Base-by-base conservation (phyloP, 2,113 vertebrate genomes). In the Gymnarchus niloticus region DNA sequence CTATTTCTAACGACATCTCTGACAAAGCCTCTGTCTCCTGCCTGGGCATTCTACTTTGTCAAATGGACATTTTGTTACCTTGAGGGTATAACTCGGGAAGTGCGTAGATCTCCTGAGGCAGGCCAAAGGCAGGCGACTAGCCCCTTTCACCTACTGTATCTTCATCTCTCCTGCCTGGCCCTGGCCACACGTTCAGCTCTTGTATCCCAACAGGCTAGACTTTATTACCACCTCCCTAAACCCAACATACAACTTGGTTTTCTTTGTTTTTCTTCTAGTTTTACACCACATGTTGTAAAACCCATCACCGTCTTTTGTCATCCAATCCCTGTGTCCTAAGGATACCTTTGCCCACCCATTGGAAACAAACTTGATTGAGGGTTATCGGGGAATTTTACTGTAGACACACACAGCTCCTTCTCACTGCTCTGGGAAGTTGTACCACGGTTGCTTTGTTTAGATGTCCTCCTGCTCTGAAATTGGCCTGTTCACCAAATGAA, bases 401-500 rank as follows among this genome's bases (percentile, higher is more conserved):
- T 37, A 37, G 48, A 51, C 21, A 8, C 46, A 14, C 37, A n/a
- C 73, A 54, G 48, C 91, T 88, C 86, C 91, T 90, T 88, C 94
- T 91, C 17, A 56, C 86, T 91, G 84, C 92, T 90, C 91, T 91
- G 91, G 93, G 93, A 93, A 94, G 92, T 92, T 14, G 3, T 91
- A 90, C 91, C 92, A 91, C 91, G 90, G 90, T 92, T 92, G 91
- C 91, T 95, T 92, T 93, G 93, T 92, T 94, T 93, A 90, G 92
- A 94, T 94, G 95, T 93, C 92, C 93, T 93, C 95, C 93, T 94
- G 9, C 61, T 28, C 52, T 84, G 91, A 91, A 95, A 94, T 94
- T 91, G 94, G 95, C 94, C 93, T 94, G 93, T 95, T 95, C 93
- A 94, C 81, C 92, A 93, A 91, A 88, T 93, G 91, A 95, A 96